Evolutionary conservation across 92 coral and sea anemone genomes (phyloP), one percentile per base, ranked within the genome.

Genomic region (Porites rus): DNA sequence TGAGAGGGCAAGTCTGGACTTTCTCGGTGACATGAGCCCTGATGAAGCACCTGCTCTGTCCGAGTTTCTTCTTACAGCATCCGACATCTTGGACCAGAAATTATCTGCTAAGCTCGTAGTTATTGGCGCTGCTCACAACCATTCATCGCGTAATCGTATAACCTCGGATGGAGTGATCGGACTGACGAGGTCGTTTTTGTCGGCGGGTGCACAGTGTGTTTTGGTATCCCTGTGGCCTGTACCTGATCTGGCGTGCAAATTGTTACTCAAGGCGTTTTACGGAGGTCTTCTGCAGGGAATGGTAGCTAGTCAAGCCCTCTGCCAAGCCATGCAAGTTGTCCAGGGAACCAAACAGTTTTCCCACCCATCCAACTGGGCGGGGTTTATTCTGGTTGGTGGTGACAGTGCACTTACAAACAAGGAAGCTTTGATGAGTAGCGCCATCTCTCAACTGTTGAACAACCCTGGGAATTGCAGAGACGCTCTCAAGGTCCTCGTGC

Each of bases 331-430:
- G 96, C 92, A 93, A 52, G 96, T 97, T 53, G 99, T 97, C 21
- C 97, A 97, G 88, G 93, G 92, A 19, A 97, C 98, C 10, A 95
- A 94, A 90, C 98, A 97, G 89, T 97, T 95, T 76, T 94, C 95
- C 24, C 98, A 97, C 58, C 99, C 99, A 22, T 97, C 99, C 2
- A 97, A 97, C 94, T 97, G 99, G 99, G 99, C 99, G 3, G 99
- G 99, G 43, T 97, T 97, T 59, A 89, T 97, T 24, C 82, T 97
- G 51, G 95, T 97, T 28, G 99, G 99, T 20, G 94, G 95, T 1
- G 98, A 97, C 84, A 86, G 96, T 2, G 90, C 89, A 66, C 90
- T 97, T 19, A 76, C 94, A 7, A 93, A 82, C 76, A 97, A 92
- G 78, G 87, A 92, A 75, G 92, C 94, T 18, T 79, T 89, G 60